Percentiles rank a stretch among this genome's conserved stretches.
Evolutionary conservation across 2,888 invertebrate species (phyloP).

Genomic region (Ormia ochracea): DNA sequence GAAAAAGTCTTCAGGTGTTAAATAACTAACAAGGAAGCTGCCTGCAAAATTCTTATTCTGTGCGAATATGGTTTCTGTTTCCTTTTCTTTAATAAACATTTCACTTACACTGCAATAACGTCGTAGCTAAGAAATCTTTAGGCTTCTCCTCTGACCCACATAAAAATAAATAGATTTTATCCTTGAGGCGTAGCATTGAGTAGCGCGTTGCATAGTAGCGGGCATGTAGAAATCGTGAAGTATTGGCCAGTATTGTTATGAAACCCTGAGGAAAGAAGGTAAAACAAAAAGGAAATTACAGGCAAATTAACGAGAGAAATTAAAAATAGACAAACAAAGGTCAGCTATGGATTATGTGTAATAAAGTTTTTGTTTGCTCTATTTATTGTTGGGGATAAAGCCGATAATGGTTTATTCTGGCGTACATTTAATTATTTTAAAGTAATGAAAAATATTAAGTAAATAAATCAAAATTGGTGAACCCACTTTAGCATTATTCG

Average conservation of each 20-base stretch:
- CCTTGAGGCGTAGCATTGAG: conserved; percentile 72
- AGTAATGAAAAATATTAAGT: too few relatives aligned
- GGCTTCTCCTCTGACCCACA: conserved; percentile 70
- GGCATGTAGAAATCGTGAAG: conserved; percentile 69
- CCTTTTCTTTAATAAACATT: conserved; percentile 4
- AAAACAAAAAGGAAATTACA: conserved; percentile 20
- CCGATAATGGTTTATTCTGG: too few relatives aligned
- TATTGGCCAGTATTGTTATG: conserved; percentile 71
- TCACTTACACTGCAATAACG: conserved; percentile 73
- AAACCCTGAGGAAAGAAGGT: conserved; percentile 69
- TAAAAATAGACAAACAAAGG: conserved; percentile 9
- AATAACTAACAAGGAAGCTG: conserved; percentile 17
- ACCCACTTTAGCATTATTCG: too few relatives aligned
- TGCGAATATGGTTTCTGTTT: neutral
- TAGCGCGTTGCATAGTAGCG: conserved; percentile 74
- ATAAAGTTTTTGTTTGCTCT: neutral
- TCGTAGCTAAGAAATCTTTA: conserved; percentile 67
- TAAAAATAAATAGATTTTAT: conserved; percentile 73
- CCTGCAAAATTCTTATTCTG: conserved; percentile 6
- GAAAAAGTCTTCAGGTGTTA: conserved; percentile 20
- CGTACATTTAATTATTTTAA: too few relatives aligned
- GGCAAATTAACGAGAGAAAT: conserved; percentile 27
- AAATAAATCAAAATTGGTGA: too few relatives aligned
- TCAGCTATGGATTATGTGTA: neutral
- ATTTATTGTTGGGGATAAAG: too few relatives aligned